These are phyloP conservation scores for Diadumene lineata DNA, from an alignment of 92 coral and sea anemone species.

Conservation along the genomic window DNA sequence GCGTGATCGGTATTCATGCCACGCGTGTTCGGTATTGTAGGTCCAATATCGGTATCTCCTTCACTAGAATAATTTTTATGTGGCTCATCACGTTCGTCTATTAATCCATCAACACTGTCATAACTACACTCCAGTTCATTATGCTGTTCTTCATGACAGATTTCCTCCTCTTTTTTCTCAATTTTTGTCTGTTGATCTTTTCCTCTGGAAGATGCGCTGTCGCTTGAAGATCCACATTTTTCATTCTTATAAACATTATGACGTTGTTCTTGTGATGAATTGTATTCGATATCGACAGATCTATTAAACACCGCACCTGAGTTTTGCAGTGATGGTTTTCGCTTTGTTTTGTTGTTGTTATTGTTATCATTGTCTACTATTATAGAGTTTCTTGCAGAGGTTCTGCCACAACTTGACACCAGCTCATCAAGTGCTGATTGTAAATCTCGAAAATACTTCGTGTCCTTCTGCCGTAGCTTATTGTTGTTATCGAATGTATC, in stretches of 20 bases:
- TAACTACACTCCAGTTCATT: conserved; percentile 16
- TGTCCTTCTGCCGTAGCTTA: conserved; percentile 22
- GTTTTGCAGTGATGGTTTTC: conserved; percentile 13
- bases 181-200: not conserved
- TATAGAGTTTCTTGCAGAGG: conserved; percentile 12
- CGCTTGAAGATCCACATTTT: conserved; percentile 32
- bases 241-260: not conserved
- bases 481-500: conserved; percentile 21
- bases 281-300: not conserved
- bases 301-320: conserved; percentile 12
- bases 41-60: conserved; percentile 23
- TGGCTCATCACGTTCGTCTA: not conserved
- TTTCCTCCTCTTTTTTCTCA: not conserved
- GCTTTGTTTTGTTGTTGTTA: conserved; percentile 14
- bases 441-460: conserved; percentile 29
- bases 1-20: conserved; percentile 12
- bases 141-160: not conserved
- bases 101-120: conserved; percentile 25
- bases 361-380: not conserved
- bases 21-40: not conserved
- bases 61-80: not conserved
- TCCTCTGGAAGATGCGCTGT: not conserved
- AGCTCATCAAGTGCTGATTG: conserved; percentile 60
- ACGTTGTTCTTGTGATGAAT: conserved; percentile 17
- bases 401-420: conserved; percentile 42